A percentile compares a stretch with the other conserved stretches of the same genome.
Evolutionary conservation across 2,888 invertebrate genomes (phyloP).

Genomic region (Willowsia nigromaculata): DNA sequence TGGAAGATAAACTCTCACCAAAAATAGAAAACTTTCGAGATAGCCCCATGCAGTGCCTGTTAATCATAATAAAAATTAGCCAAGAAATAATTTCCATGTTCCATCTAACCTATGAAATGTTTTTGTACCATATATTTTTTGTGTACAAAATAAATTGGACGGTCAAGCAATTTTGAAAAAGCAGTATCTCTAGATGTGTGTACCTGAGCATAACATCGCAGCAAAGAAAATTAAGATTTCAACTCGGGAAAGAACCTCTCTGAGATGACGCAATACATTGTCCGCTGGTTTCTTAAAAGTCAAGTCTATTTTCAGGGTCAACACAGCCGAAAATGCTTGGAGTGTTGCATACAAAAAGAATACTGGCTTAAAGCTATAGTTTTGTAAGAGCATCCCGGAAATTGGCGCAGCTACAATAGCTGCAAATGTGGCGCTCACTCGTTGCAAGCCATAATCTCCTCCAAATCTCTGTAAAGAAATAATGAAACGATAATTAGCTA

Average conservation of each 20-base stretch:
- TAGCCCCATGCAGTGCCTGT: constrained; percentile 90
- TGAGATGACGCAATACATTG: constrained; percentile 86
- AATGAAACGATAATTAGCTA: neutral
- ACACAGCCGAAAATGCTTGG: constrained; percentile 85
- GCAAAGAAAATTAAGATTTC: constrained; percentile 88
- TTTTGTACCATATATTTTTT: too few species aligned
- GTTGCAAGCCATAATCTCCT: constrained; percentile 89
- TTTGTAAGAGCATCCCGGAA: constrained; percentile 87
- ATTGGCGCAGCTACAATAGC: constrained; percentile 89
- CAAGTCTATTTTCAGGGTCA: constrained; percentile 87
- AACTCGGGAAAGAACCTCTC: constrained; percentile 85
- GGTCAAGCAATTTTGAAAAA: too few species aligned
- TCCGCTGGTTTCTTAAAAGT: constrained; percentile 88
- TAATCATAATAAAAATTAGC: too few species aligned
- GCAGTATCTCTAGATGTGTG: too few species aligned
- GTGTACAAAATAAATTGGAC: too few species aligned
- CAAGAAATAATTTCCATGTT: too few species aligned
- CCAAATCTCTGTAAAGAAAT: constrained; percentile 79
- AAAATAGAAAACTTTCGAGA: constrained; percentile 90
- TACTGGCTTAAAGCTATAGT: constrained; percentile 84
- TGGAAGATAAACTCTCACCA: constrained; percentile 80
- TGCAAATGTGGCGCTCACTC: constrained; percentile 88
- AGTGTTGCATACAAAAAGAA: constrained; percentile 88
- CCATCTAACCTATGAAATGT: too few species aligned
- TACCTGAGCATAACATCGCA: constrained; percentile 87